These are phyloP conservation scores for Motacilla tschutschensis DNA, from an alignment of 2,113 vertebrate genomes.

Conservation along the genomic window DNA sequence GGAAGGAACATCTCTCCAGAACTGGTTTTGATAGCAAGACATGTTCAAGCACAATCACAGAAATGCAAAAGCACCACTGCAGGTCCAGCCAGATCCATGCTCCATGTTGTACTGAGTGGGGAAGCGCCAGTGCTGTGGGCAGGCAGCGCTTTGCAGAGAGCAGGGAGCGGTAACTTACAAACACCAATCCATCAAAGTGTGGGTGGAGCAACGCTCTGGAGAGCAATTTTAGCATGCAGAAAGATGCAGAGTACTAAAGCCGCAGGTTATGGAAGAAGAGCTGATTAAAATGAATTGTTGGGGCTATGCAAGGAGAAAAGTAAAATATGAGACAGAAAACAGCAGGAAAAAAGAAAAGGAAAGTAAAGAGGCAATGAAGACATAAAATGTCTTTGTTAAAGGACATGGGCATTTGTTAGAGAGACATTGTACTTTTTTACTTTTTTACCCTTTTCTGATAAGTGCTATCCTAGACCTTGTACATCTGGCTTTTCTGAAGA, in stretches of 20 bases:
- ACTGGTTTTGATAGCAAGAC: neutral
- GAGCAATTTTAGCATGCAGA: slow-evolving; percentile 37
- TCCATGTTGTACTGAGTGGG: neutral
- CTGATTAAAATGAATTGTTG: slow-evolving; percentile 34
- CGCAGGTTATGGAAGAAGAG: neutral
- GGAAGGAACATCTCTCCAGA: neutral
- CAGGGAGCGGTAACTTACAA: neutral
- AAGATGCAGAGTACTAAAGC: slow-evolving; percentile 26
- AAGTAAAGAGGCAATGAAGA: neutral
- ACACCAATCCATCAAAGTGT: slow-evolving; percentile 44
- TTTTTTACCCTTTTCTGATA: neutral
- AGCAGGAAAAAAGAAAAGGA: neutral
- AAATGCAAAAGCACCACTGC: neutral
- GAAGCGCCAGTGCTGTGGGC: neutral
- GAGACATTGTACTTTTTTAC: neutral
- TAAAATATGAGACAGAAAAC: neutral
- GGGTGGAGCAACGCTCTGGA: slow-evolving; percentile 46
- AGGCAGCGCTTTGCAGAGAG: neutral
- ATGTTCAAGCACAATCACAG: neutral
- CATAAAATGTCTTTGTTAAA: neutral
- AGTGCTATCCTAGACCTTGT: neutral
- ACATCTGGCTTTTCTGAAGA: neutral
- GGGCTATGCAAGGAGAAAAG: neutral
- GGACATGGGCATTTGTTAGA: neutral
- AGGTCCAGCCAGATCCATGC: neutral